Base-by-base conservation (phyloP, 2,888 invertebrate genomes). In the Phragmatobia fuliginosa region DNA sequence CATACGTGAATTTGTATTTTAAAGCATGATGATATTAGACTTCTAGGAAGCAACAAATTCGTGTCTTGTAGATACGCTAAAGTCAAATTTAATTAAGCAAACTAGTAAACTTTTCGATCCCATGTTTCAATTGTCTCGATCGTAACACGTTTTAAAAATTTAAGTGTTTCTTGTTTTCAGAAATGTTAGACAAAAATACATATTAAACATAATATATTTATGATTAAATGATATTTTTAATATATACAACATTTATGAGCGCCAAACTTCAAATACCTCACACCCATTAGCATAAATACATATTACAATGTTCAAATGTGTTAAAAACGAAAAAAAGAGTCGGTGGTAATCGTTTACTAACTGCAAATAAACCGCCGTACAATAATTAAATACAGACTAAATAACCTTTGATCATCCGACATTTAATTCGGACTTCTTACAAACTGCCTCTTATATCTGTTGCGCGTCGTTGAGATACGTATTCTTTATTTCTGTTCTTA, bases 401-500 rank as follows among this genome's bases (percentile, higher is more conserved):
- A 52, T 41, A 63, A 32, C 58, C 63, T 68, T 74, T 70, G 70
- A 81, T 75, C 73, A 75, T 56, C 25, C 56, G 41, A 36, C 61
- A 58, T 69, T 74, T 70, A 74, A 73, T 72, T 74, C 72, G 71
- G 62, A 38, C 33, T 68, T 73, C 56, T 65, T 59, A 71, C 73
- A 72, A 70, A 73, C 71, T 65, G 69, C 64, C 68, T n/a, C n/a
- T 75, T 70, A 28, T 28, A 75, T 70, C 66, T 74, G 73, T 71
- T 59, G 74, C 80, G 74, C 76, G 72, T 73, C 77, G 76, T 77
- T 75, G 72, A 61, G 60, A 67, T 73, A 11, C 38, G 41, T 64
- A 66, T 71, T 62, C 71, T 73, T 81, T 72, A 68, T 74, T 68
- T 78, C 69, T 67, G 60, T 77, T 69, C 72, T 68, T 62, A 70